A percentile compares a stretch with the other conserved stretches of the same genome.
These are phyloP conservation scores for Caenorhabditis panamensis DNA, from an alignment of 2,888 invertebrate genomes.

Conservation along the genomic window DNA sequence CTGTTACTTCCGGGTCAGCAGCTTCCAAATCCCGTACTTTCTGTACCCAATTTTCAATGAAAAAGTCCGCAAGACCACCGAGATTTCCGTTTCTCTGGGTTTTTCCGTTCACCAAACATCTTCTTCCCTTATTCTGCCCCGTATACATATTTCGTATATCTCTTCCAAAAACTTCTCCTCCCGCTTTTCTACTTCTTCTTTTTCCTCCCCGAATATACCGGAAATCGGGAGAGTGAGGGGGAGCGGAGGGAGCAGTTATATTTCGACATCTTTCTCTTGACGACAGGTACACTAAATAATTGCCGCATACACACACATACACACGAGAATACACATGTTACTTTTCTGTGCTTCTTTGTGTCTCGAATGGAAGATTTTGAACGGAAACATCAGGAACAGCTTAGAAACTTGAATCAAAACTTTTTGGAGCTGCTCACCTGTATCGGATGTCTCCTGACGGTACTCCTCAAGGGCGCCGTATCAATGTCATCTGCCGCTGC, in stretches of 20 bases:
- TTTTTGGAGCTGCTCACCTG: slow-evolving; percentile 6
- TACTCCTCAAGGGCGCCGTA: slow-evolving; percentile 17
- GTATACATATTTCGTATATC: not conserved
- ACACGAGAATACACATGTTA: not conserved
- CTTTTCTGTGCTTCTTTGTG: slow-evolving; percentile 3
- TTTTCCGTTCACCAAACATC: not conserved
- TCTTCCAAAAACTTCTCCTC: slow-evolving; percentile 7
- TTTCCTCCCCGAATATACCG: not conserved
- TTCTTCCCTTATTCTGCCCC: too few relatives aligned
- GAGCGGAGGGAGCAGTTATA: not conserved
- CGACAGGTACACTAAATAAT: slow-evolving; percentile 24
- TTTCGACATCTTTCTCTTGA: not conserved
- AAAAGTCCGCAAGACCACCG: slow-evolving; percentile 16
- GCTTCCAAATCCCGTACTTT: not conserved
- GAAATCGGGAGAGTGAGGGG: not conserved
- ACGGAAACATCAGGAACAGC: too few relatives aligned
- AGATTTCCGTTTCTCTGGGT: too few relatives aligned
- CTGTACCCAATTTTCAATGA: too few relatives aligned
- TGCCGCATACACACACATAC: slow-evolving; percentile 13
- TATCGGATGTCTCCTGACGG: slow-evolving; percentile 12
- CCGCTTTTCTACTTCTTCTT: not conserved
- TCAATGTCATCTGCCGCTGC: slow-evolving; percentile 40
- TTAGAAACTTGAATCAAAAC: too few relatives aligned
- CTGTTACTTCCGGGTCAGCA: not conserved
- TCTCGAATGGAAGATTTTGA: not conserved